Evolutionary conservation across 1,140 invertebrate genomes (phyloP).

Genomic region (Habropoda laboriosa): DNA sequence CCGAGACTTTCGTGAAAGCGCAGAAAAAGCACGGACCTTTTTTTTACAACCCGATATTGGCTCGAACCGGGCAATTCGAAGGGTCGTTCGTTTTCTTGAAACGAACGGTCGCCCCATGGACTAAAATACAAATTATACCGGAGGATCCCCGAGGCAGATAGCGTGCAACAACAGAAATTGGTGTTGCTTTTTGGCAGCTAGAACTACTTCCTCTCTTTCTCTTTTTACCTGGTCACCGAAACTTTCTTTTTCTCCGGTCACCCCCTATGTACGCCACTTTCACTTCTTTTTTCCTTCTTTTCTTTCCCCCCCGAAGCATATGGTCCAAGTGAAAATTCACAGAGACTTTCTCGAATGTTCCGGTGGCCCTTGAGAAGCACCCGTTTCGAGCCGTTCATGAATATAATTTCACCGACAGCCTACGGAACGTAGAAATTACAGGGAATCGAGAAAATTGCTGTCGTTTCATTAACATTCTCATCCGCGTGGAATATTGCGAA

Average conservation of each 20-base stretch:
- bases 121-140: conserved; percentile 70
- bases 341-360: neutral
- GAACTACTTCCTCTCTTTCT: conserved; percentile 4
- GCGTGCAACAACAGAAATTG: conserved; percentile 49
- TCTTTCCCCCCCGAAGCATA: neutral
- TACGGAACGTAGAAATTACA: neutral
- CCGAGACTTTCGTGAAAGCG: conserved; percentile 60
- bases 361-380: too few species aligned
- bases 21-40: conserved; percentile 63
- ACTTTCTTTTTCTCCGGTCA: conserved; percentile 68
- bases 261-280: conserved; percentile 22
- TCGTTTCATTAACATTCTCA: conserved; percentile 18
- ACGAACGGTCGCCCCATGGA: conserved; percentile 50
- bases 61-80: conserved; percentile 48
- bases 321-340: neutral
- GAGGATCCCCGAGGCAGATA: conserved; percentile 48
- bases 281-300: conserved; percentile 14
- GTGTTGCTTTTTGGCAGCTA: conserved; percentile 35
- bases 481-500: neutral
- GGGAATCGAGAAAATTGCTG: conserved; percentile 8
- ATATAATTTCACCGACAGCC: neutral
- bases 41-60: conserved; percentile 64
- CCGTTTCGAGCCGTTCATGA: too few species aligned
- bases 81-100: conserved; percentile 51
- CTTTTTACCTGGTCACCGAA: conserved; percentile 65